A percentile compares a stretch with the other conserved stretches of the same genome.
These are phyloP conservation scores for Troilus luridus DNA, from an alignment of 2,888 invertebrate species.

Conservation along the genomic window DNA sequence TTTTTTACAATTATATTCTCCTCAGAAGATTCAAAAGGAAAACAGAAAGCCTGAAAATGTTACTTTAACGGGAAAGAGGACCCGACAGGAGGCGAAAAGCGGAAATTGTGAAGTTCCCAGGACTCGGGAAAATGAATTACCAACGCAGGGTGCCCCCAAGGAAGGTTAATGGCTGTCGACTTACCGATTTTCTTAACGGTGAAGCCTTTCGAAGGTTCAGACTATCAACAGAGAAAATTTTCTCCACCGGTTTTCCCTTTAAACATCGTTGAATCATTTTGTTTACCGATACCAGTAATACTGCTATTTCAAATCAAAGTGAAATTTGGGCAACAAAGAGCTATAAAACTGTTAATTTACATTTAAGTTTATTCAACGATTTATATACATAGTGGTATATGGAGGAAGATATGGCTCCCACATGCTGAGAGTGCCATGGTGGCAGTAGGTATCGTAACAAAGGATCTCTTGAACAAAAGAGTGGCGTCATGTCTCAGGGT, in stretches of 20 bases:
- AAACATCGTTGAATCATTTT: neutral
- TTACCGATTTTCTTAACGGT: slow-evolving; percentile 12
- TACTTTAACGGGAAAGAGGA: slow-evolving; percentile 18
- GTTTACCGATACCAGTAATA: neutral
- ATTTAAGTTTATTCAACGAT: neutral
- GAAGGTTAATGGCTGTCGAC: slow-evolving; percentile 15
- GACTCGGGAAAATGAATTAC: slow-evolving; percentile 41
- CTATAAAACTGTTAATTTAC: neutral
- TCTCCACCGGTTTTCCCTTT: neutral
- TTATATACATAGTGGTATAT: neutral
- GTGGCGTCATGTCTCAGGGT: slow-evolving; percentile 22
- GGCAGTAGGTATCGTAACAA: slow-evolving; percentile 5
- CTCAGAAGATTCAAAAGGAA: neutral
- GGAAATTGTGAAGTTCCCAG: slow-evolving; percentile 44
- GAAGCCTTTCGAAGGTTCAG: neutral
- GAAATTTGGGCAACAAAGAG: neutral
- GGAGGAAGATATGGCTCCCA: neutral
- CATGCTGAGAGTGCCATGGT: neutral
- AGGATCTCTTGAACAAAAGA: slow-evolving; percentile 32
- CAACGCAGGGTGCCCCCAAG: neutral
- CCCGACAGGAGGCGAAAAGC: slow-evolving; percentile 5
- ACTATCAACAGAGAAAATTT: neutral
- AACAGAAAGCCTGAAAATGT: slow-evolving; percentile 4
- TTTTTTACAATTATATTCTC: neutral
- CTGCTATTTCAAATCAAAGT: neutral